phyloP scores from a whole-genome alignment of 1,140 invertebrate species.

The Thereuonema tuberculata region DNA sequence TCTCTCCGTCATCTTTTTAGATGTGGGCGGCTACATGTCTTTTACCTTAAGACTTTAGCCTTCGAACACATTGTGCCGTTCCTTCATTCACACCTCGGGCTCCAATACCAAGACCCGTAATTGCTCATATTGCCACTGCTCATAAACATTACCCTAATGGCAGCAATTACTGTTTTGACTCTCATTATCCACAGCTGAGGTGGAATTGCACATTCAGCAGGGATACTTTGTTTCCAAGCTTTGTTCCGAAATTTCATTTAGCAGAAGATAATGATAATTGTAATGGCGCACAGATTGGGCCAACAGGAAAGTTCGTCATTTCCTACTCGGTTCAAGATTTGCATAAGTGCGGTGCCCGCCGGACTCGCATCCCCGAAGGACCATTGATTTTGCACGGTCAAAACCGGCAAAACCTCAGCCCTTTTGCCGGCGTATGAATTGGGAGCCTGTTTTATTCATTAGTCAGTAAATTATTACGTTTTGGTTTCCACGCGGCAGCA shows the following conservation, averaged over 20 bases:
- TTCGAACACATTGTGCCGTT: too few relatives aligned
- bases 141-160: slow-evolving; percentile 10
- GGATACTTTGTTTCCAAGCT: background rate
- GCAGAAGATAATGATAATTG: slow-evolving; percentile 9
- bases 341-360: too few relatives aligned
- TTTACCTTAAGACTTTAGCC: too few relatives aligned
- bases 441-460: background rate
- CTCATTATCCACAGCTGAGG: slow-evolving; percentile 9
- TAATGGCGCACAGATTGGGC: slow-evolving; percentile 6
- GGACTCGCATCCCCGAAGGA: background rate
- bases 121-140: slow-evolving; percentile 11
- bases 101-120: slow-evolving; percentile 1
- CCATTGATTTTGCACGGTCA: slow-evolving; percentile 2
- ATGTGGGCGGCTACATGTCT: too few relatives aligned
- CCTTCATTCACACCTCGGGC: slow-evolving; percentile 1
- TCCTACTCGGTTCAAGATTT: too few relatives aligned
- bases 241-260: slow-evolving; percentile 9
- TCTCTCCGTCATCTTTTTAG: too few relatives aligned
- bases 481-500: too few relatives aligned
- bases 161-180: slow-evolving; percentile 7
- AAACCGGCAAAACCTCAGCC: background rate
- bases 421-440: background rate
- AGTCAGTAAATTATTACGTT: background rate
- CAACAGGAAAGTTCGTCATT: too few relatives aligned
- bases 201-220: background rate